Evolutionary conservation across 2,113 vertebrate species (phyloP).

Genomic region (Ibidorhyncha struthersii): DNA sequence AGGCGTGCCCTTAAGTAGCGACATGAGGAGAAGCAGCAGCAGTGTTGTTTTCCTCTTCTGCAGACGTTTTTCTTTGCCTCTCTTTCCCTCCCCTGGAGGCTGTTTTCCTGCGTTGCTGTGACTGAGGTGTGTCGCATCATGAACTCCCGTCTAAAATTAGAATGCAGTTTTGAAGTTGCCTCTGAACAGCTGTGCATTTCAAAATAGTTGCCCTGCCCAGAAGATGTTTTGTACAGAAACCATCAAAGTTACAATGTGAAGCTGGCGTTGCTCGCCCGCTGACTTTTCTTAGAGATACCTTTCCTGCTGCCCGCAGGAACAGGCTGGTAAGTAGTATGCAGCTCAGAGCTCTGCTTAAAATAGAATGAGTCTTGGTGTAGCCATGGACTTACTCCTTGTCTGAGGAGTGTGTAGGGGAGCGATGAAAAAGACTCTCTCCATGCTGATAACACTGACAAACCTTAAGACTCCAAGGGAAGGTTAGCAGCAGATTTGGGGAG

Average conservation of each 20-base stretch:
- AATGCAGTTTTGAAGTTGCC: background rate
- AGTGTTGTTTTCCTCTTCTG: background rate
- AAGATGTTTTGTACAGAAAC: background rate
- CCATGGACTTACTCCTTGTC: no score
- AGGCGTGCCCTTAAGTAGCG: no score
- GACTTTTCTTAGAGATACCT: background rate
- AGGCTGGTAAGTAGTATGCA: background rate
- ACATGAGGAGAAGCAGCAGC: background rate
- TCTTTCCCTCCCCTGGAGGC: background rate
- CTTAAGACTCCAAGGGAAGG: background rate
- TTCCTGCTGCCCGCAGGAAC: no score
- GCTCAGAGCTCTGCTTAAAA: background rate
- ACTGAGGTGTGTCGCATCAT: fast-evolving
- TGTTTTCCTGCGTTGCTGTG: fast-evolving
- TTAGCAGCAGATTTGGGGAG: background rate
- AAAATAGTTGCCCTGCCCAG: no score
- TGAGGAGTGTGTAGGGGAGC: background rate
- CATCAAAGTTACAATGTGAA: background rate
- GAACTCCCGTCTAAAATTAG: background rate
- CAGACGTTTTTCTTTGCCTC: no score
- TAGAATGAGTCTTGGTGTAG: background rate
- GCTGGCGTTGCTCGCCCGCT: background rate
- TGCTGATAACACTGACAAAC: background rate
- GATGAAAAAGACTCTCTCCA: background rate
- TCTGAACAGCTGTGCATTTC: background rate